Percentiles rank a stretch among this genome's conserved stretches.
These are phyloP conservation scores for Leptobrachium ailaonicum DNA, from an alignment of 2,113 vertebrate genomes.

Conservation along the genomic window DNA sequence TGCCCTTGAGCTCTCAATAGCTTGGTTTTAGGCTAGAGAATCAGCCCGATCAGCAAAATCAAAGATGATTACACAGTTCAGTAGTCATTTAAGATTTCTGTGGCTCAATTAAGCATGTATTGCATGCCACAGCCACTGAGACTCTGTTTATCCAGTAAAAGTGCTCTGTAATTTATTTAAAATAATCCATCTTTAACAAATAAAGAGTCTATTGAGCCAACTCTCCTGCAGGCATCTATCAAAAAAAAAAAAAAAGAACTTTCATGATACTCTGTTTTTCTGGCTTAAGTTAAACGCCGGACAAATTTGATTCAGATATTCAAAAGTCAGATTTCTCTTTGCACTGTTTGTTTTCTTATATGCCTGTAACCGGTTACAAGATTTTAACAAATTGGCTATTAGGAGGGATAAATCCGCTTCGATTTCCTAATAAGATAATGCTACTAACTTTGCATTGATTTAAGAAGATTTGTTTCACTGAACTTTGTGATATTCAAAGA, in stretches of 20 bases:
- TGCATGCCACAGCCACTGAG: conserved; percentile 86
- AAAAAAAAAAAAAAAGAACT: conserved; percentile 84
- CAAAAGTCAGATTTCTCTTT: conserved; percentile 53
- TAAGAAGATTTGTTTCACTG: too few species aligned
- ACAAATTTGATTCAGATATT: conserved; percentile 74
- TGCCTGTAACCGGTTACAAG: conserved; percentile 61
- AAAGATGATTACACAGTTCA: conserved; percentile 83
- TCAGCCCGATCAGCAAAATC: conserved; percentile 85
- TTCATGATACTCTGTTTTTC: conserved; percentile 82
- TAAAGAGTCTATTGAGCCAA: conserved; percentile 96
- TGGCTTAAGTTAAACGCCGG: conserved; percentile 76
- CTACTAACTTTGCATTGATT: neutral
- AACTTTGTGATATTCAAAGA: too few species aligned
- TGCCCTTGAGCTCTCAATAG: conserved; percentile 75
- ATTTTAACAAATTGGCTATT: conserved; percentile 62
- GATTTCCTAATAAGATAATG: conserved; percentile 54
- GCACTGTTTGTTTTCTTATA: conserved; percentile 71
- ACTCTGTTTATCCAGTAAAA: conserved; percentile 99
- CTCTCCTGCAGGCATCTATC: conserved; percentile 84
- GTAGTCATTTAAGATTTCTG: conserved; percentile 92
- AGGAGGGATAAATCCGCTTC: conserved; percentile 70
- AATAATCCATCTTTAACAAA: conserved; percentile 99
- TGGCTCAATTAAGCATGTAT: conserved; percentile 86
- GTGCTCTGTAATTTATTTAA: conserved; percentile 99
- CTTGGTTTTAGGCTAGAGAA: conserved; percentile 77